phyloP scores from a whole-genome alignment of 2,113 vertebrate genomes.

The Sialia sialis region DNA sequence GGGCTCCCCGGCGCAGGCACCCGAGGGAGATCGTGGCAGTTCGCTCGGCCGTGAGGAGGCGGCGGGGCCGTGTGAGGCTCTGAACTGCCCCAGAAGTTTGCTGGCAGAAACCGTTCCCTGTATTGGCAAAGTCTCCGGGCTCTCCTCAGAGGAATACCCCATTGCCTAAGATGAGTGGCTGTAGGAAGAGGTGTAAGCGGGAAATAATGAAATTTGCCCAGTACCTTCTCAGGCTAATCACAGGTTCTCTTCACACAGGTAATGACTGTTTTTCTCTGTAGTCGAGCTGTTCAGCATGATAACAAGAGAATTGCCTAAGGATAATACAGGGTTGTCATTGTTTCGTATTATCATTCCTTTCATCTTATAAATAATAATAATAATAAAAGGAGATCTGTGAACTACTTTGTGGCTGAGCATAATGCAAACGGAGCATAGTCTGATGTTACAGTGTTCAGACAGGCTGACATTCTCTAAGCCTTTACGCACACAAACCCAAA shows the following conservation, averaged over 20 bases:
- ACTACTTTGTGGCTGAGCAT: not conserved
- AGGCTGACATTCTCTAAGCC: not conserved
- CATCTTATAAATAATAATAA: not conserved
- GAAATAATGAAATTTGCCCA: constrained; percentile 95
- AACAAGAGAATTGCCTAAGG: not conserved
- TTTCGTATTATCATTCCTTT: not conserved
- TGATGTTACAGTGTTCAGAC: not conserved
- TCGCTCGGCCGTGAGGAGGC: not conserved
- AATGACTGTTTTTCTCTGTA: constrained; percentile 69
- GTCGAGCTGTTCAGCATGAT: not conserved
- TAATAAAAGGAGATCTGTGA: not conserved
- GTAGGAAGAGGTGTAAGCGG: constrained; percentile 94
- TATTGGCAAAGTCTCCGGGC: constrained; percentile 55
- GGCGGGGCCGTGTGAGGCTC: not conserved
- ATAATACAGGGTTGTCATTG: not conserved
- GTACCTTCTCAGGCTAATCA: constrained; percentile 93
- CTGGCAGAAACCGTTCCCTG: constrained; percentile 23
- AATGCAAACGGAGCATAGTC: not conserved
- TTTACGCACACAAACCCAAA: not conserved
- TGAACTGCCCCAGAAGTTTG: constrained; percentile 74
- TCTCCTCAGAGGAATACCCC: constrained; percentile 57
- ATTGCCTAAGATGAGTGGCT: constrained; percentile 87
- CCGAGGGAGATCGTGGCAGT: not conserved
- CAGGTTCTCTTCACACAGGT: constrained; percentile 93
- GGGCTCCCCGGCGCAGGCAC: constrained; percentile 41